phyloP scores from a whole-genome alignment of 2,797 vertebrate genomes.

The Xerus rutilus region DNA sequence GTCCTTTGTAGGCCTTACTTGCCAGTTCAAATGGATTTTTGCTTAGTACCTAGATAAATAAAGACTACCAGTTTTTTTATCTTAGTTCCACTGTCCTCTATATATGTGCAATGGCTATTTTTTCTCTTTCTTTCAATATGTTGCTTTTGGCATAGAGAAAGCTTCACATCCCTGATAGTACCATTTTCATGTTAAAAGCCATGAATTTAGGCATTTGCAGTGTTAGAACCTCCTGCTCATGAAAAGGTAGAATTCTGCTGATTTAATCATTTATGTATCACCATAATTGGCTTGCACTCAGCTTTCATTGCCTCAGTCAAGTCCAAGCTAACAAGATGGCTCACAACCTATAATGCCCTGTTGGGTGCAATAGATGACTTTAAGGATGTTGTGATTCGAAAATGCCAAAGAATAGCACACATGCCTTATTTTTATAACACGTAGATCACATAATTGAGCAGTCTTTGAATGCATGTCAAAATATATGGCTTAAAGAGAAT shows the following conservation, averaged over 20 bases:
- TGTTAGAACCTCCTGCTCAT: conserved; percentile 46
- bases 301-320: conserved; percentile 49
- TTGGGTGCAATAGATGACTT: neutral
- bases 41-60: neutral
- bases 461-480: conserved; percentile 47
- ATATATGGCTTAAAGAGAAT: conserved; percentile 50
- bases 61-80: neutral
- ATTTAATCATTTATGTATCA: conserved; percentile 47
- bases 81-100: neutral
- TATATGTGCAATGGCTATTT: neutral
- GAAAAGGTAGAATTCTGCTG: conserved; percentile 42
- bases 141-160: conserved; percentile 41
- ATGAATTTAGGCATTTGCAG: neutral
- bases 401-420: conserved; percentile 37
- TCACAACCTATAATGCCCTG: conserved; percentile 37
- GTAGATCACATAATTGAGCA: neutral
- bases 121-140: neutral
- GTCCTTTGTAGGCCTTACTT: conserved; percentile 6
- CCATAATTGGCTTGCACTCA: neutral
- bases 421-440: neutral
- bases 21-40: conserved; percentile 23
- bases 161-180: neutral
- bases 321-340: conserved; percentile 29
- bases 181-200: conserved; percentile 50
- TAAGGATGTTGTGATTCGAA: conserved; percentile 1